phyloP scores from a whole-genome alignment of 2,888 invertebrate genomes.

The Papilio elwesi region DNA sequence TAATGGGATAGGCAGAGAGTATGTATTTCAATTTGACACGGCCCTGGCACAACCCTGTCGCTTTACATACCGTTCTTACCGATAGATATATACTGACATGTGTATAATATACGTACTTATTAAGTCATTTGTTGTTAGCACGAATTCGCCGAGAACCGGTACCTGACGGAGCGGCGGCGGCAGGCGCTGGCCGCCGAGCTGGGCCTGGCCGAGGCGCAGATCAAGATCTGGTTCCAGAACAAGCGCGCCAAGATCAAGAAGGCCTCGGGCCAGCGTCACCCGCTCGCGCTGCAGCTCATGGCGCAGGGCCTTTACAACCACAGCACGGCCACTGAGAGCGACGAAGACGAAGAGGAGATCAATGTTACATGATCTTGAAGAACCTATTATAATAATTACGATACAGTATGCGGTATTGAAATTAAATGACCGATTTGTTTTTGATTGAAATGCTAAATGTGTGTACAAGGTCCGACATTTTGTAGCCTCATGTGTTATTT shows the following conservation, averaged over 20 bases:
- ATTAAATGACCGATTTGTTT: no score
- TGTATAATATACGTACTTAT: not conserved
- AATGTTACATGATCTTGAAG: conserved; percentile 39
- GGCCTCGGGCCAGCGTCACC: conserved; percentile 92
- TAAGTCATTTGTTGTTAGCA: conserved; percentile 73
- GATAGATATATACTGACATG: no score
- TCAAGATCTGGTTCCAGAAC: conserved; percentile 99
- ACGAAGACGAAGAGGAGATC: conserved; percentile 49
- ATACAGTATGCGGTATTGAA: no score
- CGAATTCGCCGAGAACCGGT: conserved; percentile 96
- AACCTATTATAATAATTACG: no score
- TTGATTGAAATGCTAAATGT: no score
- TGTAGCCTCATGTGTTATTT: no score
- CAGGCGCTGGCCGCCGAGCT: conserved; percentile 96
- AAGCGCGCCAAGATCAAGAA: conserved; percentile 99
- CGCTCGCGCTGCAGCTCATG: conserved; percentile 95
- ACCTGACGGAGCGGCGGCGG: conserved; percentile 95
- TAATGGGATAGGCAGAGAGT: no score
- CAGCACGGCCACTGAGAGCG: conserved; percentile 54
- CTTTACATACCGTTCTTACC: no score
- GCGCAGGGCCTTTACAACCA: conserved; percentile 98
- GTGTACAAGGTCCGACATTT: no score
- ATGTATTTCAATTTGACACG: no score
- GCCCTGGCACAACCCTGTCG: no score
- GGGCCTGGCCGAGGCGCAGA: conserved; percentile 97